phyloP scores from a whole-genome alignment of 2,888 invertebrate species.

The Tromatobia lineatoria region DNA sequence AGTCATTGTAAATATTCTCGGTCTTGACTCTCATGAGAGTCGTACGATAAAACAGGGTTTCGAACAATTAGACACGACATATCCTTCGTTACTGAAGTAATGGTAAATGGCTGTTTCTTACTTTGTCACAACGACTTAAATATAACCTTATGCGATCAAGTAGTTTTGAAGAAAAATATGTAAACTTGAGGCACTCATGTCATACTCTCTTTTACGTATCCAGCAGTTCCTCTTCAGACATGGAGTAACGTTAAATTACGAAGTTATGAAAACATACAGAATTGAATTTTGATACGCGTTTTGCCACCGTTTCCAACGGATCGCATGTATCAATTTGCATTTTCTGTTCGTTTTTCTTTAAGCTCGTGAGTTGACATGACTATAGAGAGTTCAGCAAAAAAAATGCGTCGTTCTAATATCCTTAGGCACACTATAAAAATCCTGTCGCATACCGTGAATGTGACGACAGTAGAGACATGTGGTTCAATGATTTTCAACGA shows the following conservation, averaged over 20 bases:
- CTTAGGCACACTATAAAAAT: background rate
- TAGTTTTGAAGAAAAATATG: too few species aligned
- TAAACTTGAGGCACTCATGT: too few species aligned
- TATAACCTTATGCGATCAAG: too few species aligned
- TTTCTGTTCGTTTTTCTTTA: background rate
- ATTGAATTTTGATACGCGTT: background rate
- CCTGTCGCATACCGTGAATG: background rate
- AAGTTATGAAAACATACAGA: background rate
- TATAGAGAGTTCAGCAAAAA: background rate
- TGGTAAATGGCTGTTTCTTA: too few species aligned
- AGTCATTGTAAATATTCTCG: background rate
- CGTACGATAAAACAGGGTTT: background rate
- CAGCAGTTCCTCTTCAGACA: background rate
- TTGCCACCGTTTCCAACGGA: background rate
- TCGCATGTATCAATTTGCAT: background rate
- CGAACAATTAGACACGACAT: background rate
- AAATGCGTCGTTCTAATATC: conserved; percentile 7
- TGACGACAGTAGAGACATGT: background rate
- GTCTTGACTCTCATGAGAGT: background rate
- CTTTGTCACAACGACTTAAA: too few species aligned
- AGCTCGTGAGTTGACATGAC: background rate
- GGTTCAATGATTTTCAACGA: conserved; percentile 16
- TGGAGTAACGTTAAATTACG: background rate
- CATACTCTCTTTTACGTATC: background rate
- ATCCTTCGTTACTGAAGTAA: background rate